These are phyloP conservation scores for Rhinogobio ventralis DNA, from an alignment of 2,797 vertebrate species.

Conservation along the genomic window DNA sequence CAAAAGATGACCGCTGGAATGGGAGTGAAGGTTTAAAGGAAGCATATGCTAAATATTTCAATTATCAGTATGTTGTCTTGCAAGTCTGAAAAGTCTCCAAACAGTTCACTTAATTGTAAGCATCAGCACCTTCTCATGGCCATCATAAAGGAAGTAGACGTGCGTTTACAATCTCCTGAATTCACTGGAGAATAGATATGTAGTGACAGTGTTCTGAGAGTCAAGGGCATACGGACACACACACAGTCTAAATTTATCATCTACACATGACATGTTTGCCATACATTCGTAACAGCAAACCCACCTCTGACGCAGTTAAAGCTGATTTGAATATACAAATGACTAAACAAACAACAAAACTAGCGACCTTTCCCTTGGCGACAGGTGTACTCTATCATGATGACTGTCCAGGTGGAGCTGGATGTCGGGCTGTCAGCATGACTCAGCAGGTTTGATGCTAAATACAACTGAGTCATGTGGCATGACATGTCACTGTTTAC, in stretches of 20 bases:
- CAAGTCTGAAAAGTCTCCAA: background rate
- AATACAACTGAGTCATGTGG: background rate
- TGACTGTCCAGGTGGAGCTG: background rate
- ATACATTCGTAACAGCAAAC: background rate
- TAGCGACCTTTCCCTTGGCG: background rate
- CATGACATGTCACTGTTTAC: background rate
- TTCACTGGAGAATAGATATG: constrained; percentile 3
- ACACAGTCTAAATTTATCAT: constrained; percentile 33
- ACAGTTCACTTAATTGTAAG: background rate
- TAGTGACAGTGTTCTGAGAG: background rate
- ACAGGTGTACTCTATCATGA: constrained; percentile 9
- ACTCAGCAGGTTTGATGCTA: constrained; percentile 25
- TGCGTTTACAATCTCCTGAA: constrained; percentile 13
- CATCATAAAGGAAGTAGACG: background rate
- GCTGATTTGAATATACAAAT: constrained; percentile 4
- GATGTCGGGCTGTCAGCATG: constrained; percentile 1
- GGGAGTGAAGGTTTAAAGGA: background rate
- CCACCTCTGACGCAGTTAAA: background rate
- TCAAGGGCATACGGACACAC: constrained; percentile 36
- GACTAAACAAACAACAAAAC: too few relatives aligned
- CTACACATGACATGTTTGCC: constrained; percentile 2
- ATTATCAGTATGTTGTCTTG: constrained; percentile 6
- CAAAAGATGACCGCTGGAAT: background rate
- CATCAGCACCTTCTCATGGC: constrained; percentile 17
- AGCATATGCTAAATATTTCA: background rate